Evolutionary conservation across 2,113 vertebrate genomes (phyloP).

Genomic region (Chamaetylas fuelleborni): DNA sequence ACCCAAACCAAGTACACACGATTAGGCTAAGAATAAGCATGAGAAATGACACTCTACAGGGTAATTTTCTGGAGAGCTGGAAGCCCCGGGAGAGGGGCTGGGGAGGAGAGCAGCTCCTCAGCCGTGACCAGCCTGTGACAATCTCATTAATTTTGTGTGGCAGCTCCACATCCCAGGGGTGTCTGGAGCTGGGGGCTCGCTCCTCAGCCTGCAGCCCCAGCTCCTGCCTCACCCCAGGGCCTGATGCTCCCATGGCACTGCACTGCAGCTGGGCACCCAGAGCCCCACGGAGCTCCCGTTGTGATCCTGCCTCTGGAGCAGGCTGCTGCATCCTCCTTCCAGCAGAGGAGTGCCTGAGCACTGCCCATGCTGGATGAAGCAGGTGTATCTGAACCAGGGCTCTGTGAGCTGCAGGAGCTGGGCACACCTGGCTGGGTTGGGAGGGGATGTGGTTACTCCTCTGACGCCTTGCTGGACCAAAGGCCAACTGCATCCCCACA

Average conservation of each 20-base stretch:
- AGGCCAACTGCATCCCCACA: accelerated
- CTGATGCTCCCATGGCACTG: neutral
- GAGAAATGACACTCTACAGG: neutral
- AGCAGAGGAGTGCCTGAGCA: neutral
- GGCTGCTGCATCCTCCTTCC: accelerated
- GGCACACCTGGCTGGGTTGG: neutral
- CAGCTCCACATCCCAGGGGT: accelerated
- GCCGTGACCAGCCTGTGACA: neutral
- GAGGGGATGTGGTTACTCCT: accelerated
- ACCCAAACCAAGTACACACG: neutral
- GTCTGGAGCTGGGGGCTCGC: neutral
- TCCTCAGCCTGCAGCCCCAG: neutral
- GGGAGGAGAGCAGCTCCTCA: neutral
- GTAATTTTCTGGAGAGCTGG: neutral
- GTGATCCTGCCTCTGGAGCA: neutral
- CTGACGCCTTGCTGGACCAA: accelerated
- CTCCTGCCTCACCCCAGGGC: neutral
- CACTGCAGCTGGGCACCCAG: neutral
- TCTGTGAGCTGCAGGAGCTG: neutral
- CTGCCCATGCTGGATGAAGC: accelerated
- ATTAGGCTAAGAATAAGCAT: constrained; percentile 8
- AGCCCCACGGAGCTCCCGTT: neutral
- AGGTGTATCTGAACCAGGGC: neutral
- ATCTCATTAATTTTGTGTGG: neutral
- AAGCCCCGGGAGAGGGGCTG: neutral